Evolutionary conservation across 2,113 vertebrate genomes (phyloP), one percentile per base, ranked within the genome.

Genomic region (Myiagra hebetior): DNA sequence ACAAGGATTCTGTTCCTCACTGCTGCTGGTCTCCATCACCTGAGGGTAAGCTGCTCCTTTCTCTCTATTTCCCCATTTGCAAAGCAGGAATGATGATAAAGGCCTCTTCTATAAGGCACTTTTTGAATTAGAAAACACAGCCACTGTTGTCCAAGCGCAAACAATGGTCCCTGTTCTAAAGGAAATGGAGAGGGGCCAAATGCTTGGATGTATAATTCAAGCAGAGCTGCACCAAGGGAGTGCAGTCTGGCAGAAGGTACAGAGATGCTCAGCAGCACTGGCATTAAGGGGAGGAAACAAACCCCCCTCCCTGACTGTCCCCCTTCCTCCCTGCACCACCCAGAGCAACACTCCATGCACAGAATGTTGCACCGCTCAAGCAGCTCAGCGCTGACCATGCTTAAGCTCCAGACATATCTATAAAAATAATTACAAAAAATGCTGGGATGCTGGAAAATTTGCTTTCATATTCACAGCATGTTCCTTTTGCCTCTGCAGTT

Each of bases 131-230:
- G 76, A 74, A 95, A 95, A 95, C 89, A 93, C 77, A 92, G 83
- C 39, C 73, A 26, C 76, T 91, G 68, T 95, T 95, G 94, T 95
- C 52, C 47, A 13, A n/a, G 83, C 9, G 4, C 91, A 87, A 95
- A 97, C 91, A 95, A 93, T 47, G 35, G 91, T 59, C 76, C 64
- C 68, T 81, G 86, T 84, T 93, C 72, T 67, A 50, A 63, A 86
- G 86, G 80, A 86, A 92, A 70, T 12, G 35, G 86, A 92, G 56
- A 63, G 19, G 57, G 27, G 91, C 91, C 95, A 95, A 92, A 59
- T 31, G 70, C 41, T 91, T 63, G 91, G 64, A 55, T 59, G 76
- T 26, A 42, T 23, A 84, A 93, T 59, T 44, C 80, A 77, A 77
- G 83, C 92, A 80, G 50, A 86, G 86, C 91, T 39, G 64, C 79